These are phyloP conservation scores for Chamaea fasciata DNA, from an alignment of 2,113 vertebrate species.

Conservation along the genomic window DNA sequence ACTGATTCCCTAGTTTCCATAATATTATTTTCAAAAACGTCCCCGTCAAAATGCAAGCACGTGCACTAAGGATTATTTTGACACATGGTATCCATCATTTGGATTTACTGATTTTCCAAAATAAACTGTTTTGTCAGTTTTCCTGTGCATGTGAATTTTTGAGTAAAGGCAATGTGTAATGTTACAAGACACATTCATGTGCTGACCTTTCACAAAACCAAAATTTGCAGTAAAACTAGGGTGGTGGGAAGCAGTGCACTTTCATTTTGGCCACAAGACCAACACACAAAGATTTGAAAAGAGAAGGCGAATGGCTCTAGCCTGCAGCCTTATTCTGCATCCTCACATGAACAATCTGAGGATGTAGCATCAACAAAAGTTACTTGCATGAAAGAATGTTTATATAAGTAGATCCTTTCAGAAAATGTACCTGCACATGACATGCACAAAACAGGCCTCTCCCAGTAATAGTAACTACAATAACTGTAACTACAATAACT, in stretches of 20 bases:
- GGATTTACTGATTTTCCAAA: conserved; percentile 58
- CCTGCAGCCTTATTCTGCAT: neutral
- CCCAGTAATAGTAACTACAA: neutral
- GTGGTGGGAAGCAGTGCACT: neutral
- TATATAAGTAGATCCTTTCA: neutral
- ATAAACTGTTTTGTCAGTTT: conserved; percentile 59
- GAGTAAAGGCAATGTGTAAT: neutral
- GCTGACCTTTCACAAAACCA: neutral
- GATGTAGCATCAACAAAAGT: rapidly evolving
- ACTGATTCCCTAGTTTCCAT: neutral
- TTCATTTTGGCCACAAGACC: neutral
- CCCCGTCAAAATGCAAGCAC: conserved; percentile 35
- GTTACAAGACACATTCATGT: neutral
- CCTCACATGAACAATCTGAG: neutral
- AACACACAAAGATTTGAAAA: neutral
- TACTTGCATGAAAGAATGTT: neutral
- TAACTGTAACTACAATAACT: neutral
- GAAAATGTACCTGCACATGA: neutral
- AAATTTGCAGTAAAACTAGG: neutral
- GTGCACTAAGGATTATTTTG: conserved; percentile 51
- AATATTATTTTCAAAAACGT: neutral
- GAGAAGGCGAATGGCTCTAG: neutral
- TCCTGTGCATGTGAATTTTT: conserved; percentile 6
- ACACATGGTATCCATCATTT: conserved; percentile 60
- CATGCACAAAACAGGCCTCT: neutral